Evolutionary conservation across 2,113 vertebrate genomes (phyloP), one percentile per base, ranked within the genome.

Genomic region (Melozone crissalis): DNA sequence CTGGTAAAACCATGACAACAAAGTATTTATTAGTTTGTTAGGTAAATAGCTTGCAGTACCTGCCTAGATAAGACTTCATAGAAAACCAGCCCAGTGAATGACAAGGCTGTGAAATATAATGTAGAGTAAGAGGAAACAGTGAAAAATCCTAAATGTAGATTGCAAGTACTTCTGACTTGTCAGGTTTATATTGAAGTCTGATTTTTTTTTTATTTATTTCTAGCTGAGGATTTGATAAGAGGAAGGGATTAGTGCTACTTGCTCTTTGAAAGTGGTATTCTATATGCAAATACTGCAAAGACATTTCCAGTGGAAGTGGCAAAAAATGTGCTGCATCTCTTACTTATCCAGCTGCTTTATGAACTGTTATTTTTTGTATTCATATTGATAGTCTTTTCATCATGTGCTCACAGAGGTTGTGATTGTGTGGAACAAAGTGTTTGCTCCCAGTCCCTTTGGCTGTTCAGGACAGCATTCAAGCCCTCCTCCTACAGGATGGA

Each of bases 41-140:
- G 90, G 88, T 97, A 95, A 96, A 96, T 96, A 95, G 57, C 78
- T 88, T 76, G 26, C 39, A 67, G n/a, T 84, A 93, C 85, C 91
- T 95, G 88, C 86, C 80, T 82, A 65, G 84, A 87, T 95, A 92
- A 94, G 94, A 26, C 65, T 84, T 63, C 5, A 13, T 13, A 15
- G 91, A 72, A 89, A 87, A 74, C 13, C n/a, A 92, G 22, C 57
- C 43, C 41, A 41, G 44, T 46, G 62, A 85, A 46, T 44, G 57
- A 51, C n/a, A 51, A 54, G 82, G 27, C 66, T 51, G 35, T 74
- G 72, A 57, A 93, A 65, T 81, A 19, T 0, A 80, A 26, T 0
- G 1, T 14, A 22, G 55, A 84, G 24, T 39, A 58, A 75, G 55
- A 71, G 83, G 39, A 24, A 79, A 35, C 13, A 63, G 73, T 7